Evolutionary conservation across 2,888 invertebrate genomes (phyloP).

Genomic region (Ophion costatus): DNA sequence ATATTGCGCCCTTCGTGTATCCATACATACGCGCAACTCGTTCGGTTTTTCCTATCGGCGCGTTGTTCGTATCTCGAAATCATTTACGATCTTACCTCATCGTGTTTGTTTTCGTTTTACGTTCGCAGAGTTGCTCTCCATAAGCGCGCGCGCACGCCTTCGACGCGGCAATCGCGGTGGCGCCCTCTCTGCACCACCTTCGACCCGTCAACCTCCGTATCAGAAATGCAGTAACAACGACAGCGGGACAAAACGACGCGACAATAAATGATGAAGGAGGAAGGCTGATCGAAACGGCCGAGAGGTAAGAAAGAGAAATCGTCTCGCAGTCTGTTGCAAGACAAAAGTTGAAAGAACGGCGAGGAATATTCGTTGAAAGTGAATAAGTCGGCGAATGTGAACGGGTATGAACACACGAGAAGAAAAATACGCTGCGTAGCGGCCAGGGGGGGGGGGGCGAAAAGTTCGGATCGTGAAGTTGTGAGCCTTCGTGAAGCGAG

Average conservation of each 20-base stretch:
- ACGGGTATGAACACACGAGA: conserved; percentile 1
- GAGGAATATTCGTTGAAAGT: conserved; percentile 16
- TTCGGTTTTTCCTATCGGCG: not conserved
- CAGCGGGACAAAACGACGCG: conserved; percentile 2
- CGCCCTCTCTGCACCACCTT: conserved; percentile 55
- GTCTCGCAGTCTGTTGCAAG: not conserved
- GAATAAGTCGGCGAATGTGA: conserved; percentile 1
- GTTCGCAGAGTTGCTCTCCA: conserved; percentile 8
- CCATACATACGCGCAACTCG: no score
- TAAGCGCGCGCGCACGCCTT: not conserved
- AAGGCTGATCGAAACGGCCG: conserved; percentile 4
- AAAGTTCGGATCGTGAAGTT: conserved; percentile 33
- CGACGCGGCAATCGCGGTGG: conserved; percentile 14
- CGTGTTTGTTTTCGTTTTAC: not conserved
- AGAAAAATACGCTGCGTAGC: conserved; percentile 19
- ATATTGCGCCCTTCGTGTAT: not conserved
- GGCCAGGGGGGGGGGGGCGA: conserved; percentile 53
- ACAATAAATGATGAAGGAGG: conserved; percentile 15
- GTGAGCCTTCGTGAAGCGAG: conserved; percentile 17
- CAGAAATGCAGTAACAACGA: conserved; percentile 19
- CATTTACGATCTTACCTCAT: conserved; percentile 3
- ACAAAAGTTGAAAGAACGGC: not conserved
- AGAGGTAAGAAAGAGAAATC: conserved; percentile 39
- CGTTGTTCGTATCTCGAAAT: conserved; percentile 1
- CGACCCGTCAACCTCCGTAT: conserved; percentile 59